Evolutionary conservation across 2,113 vertebrate genomes (phyloP).

Genomic region (Helogale parvula): DNA sequence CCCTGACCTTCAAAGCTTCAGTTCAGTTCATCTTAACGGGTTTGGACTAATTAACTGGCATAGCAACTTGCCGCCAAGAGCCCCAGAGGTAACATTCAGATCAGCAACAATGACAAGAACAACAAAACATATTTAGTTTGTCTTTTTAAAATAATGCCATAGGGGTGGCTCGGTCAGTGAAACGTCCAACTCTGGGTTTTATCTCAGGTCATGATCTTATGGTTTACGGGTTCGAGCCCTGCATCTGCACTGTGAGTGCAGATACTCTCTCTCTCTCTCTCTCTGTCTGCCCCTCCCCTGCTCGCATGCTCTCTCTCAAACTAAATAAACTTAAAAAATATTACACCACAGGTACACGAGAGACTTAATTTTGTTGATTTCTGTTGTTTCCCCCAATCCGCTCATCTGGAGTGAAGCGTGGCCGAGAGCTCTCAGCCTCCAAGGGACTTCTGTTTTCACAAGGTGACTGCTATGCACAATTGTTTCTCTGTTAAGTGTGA

Average conservation of each 20-base stretch:
- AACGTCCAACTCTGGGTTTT: too few species aligned
- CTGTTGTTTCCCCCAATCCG: not conserved
- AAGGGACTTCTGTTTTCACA: not conserved
- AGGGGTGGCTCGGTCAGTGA: not conserved
- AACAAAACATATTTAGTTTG: not conserved
- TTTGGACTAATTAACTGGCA: not conserved
- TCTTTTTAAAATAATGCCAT: not conserved
- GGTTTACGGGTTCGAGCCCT: too few species aligned
- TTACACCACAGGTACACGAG: not conserved
- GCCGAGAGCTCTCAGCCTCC: not conserved
- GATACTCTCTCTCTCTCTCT: too few species aligned
- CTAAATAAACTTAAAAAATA: not conserved
- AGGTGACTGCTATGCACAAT: rapidly evolving
- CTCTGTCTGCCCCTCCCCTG: too few species aligned
- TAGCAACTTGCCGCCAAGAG: not conserved
- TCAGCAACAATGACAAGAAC: not conserved
- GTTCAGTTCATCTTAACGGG: rapidly evolving
- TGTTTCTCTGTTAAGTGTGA: not conserved
- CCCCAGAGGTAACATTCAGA: not conserved
- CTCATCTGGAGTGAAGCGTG: not conserved
- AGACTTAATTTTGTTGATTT: not conserved
- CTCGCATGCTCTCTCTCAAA: too few species aligned
- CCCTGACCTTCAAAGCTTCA: not conserved
- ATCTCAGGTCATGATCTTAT: too few species aligned
- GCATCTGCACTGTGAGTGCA: too few species aligned